Base-by-base conservation (phyloP, 2,888 invertebrate genomes). In the Encarsia formosa region DNA sequence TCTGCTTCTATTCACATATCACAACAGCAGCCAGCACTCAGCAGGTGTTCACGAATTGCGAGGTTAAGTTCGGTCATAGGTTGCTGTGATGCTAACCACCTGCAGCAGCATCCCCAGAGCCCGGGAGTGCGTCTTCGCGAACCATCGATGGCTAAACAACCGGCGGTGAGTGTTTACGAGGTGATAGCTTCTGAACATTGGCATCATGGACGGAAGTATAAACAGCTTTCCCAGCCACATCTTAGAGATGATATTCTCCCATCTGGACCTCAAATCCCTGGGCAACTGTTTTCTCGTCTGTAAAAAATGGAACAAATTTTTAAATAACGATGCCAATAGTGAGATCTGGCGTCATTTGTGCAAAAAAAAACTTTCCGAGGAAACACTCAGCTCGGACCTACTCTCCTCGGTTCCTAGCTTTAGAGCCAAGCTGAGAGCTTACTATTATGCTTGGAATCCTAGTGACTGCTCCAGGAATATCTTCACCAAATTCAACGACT, bases 401-500 rank as follows among this genome's bases (percentile, higher is more conserved):
- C 79, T 98, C 48, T 85, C 88, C 39, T 89, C 91, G 59, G 86
- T 93, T 61, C 85, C 88, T 50, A 91, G 93, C 5, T 94, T 89
- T 71, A 97, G 94, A 79, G 86, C 92, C 20, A 97, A 97, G 78
- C 78, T 98, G 59, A 81, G 92, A 66, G 96, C 98, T 13, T 94
- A 87, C 75, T 87, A 87, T 71, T 91, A 95, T 76, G 90, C 97
- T 0, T 99, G 98, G 98, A 98, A 94, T 76, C 91, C 95, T 9
- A 87, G 89, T 72, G 98, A 99, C 75, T 95, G 96, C 74, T 98
- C 97, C 43, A 84, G 93, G 70, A 96, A 99, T 78, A 90, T 97
- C 71, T 97, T 91, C 74, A 88, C 98, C 48, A 96, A 95, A 78
- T 87, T 91, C 22, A 96, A 95, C 78, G 96, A 95, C 59, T 98